phyloP scores from a whole-genome alignment of 2,113 vertebrate genomes.

The Pteruthius melanotis region DNA sequence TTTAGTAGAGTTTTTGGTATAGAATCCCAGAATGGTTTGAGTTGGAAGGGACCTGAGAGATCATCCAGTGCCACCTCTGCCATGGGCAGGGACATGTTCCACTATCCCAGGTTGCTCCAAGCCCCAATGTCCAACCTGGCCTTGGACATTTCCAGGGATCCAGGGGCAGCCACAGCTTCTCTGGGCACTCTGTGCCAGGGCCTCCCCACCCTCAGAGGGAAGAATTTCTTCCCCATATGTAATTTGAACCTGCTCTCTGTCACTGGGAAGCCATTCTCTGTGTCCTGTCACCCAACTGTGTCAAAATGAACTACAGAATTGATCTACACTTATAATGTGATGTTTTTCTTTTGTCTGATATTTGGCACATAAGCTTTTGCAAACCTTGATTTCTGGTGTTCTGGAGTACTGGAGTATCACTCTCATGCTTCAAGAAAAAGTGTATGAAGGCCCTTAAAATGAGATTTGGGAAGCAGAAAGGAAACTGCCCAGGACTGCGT shows the following conservation, averaged over 20 bases:
- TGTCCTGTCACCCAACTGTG: not conserved
- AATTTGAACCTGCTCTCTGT: not conserved
- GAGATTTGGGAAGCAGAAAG: not conserved
- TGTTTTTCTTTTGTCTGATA: not conserved
- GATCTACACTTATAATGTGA: fast-evolving
- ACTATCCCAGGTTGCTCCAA: fast-evolving
- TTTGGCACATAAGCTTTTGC: not conserved
- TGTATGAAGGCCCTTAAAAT: not conserved
- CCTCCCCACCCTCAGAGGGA: not conserved
- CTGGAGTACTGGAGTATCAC: not conserved
- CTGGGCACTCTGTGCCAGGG: not conserved
- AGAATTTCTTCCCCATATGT: not conserved
- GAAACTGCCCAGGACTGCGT: fast-evolving
- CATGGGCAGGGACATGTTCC: not conserved
- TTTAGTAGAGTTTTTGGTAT: not conserved
- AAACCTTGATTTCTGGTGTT: not conserved
- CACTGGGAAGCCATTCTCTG: not conserved
- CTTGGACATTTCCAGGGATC: not conserved
- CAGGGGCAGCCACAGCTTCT: not conserved
- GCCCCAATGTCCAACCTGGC: fast-evolving
- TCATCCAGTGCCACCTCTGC: not conserved
- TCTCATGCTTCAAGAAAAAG: not conserved
- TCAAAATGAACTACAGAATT: not conserved
- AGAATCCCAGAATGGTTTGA: not conserved
- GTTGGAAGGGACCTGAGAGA: not conserved